These are phyloP conservation scores for Eueremaeus valkanovi DNA, from an alignment of 2,888 invertebrate genomes.

Conservation along the genomic window DNA sequence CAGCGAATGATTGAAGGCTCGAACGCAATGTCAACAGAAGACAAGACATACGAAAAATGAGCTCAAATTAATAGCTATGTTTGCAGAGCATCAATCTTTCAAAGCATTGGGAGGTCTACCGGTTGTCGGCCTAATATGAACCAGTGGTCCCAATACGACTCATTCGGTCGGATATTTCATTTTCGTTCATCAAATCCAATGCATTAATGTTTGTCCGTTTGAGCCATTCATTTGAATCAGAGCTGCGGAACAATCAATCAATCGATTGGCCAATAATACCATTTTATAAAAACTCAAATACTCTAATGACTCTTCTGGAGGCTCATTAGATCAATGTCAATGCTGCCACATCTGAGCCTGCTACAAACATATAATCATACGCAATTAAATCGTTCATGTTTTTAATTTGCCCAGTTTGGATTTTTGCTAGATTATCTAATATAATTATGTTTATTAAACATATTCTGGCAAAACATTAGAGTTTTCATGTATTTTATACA, in stretches of 20 bases:
- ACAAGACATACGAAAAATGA: constrained; percentile 22
- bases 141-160: background rate
- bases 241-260: too few species aligned
- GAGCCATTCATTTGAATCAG: background rate
- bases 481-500: too few species aligned
- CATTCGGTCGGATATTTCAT: background rate
- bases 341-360: background rate
- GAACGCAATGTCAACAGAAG: constrained; percentile 28
- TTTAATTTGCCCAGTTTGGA: background rate
- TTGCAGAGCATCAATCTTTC: constrained; percentile 23
- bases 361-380: background rate
- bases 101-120: constrained; percentile 24
- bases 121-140: background rate
- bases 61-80: constrained; percentile 26
- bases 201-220: constrained; percentile 4
- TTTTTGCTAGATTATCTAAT: too few species aligned
- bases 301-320: background rate
- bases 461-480: too few species aligned
- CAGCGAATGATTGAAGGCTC: constrained; percentile 12
- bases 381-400: background rate
- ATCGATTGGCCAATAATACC: too few species aligned
- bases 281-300: background rate
- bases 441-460: too few species aligned
- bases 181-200: background rate
- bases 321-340: background rate